Evolutionary conservation across 2,888 invertebrate species (phyloP).

Genomic region (Plagodis pulveraria): DNA sequence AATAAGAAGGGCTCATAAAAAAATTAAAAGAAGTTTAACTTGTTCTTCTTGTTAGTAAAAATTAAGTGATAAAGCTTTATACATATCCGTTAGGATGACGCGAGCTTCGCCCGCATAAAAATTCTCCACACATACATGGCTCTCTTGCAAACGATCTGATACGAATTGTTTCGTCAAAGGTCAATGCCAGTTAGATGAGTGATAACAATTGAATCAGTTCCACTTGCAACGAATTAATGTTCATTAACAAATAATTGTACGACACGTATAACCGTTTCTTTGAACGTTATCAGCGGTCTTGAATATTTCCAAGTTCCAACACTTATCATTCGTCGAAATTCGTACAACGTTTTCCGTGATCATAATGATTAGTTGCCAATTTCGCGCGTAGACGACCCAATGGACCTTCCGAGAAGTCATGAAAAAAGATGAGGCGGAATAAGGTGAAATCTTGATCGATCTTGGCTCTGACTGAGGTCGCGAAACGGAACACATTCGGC

Average conservation of each 20-base stretch:
- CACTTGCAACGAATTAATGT: slow-evolving; percentile 82
- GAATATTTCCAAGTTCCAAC: slow-evolving; percentile 24
- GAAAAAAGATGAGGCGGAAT: slow-evolving; percentile 35
- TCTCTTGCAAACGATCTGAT: slow-evolving; percentile 48
- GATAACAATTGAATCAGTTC: slow-evolving; percentile 84
- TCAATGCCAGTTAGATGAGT: slow-evolving; percentile 76
- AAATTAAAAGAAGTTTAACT: slow-evolving; percentile 16
- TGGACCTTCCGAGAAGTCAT: slow-evolving; percentile 39
- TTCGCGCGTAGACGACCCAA: slow-evolving; percentile 44
- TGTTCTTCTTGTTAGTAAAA: slow-evolving; percentile 12
- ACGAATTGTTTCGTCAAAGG: slow-evolving; percentile 72
- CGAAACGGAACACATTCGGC: slow-evolving; percentile 71
- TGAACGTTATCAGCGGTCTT: slow-evolving; percentile 44
- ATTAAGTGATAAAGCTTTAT: slow-evolving; percentile 14
- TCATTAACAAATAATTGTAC: slow-evolving; percentile 71
- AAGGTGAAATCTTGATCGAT: slow-evolving; percentile 48
- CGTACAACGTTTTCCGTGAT: slow-evolving; percentile 61
- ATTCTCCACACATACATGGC: slow-evolving; percentile 43
- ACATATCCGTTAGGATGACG: slow-evolving; percentile 40
- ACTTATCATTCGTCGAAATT: no score
- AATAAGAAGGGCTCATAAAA: slow-evolving; percentile 15
- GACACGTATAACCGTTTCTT: slow-evolving; percentile 56
- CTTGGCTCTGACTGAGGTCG: slow-evolving; percentile 52
- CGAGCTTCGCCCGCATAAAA: slow-evolving; percentile 34
- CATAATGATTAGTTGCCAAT: slow-evolving; percentile 52